A percentile compares a stretch with the other conserved stretches of the same genome.
Conservation (phyloP, 1,140 invertebrate genomes). For the Drosophila lacteicornis region DNA sequence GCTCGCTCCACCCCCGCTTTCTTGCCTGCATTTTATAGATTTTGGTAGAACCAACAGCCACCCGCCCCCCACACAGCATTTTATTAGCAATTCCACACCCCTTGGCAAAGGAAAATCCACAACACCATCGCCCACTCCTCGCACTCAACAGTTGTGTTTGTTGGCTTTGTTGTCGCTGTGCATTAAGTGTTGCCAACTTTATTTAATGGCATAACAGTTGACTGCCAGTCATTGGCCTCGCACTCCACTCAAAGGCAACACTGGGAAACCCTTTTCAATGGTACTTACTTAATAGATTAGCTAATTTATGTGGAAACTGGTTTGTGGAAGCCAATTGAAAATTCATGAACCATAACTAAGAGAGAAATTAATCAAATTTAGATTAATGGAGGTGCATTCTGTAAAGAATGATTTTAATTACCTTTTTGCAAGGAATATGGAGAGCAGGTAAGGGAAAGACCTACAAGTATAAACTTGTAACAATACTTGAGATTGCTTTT, state of each 20-base stretch:
- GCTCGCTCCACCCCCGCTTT: slow-evolving; percentile 1
- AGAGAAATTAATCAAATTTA: slow-evolving; percentile 9
- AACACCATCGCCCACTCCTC: slow-evolving; percentile 5
- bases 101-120: slow-evolving; percentile 2
- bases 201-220: slow-evolving; percentile 84
- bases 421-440: too few relatives aligned
- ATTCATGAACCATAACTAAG: slow-evolving; percentile 18
- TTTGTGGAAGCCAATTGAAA: slow-evolving; percentile 9
- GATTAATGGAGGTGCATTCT: not conserved
- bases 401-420: too few relatives aligned
- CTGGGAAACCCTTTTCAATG: slow-evolving; percentile 32
- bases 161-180: slow-evolving; percentile 81
- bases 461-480: too few relatives aligned
- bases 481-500: too few relatives aligned
- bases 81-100: slow-evolving; percentile 54
- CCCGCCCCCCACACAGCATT: not conserved
- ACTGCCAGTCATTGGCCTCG: slow-evolving; percentile 61
- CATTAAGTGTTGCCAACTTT: slow-evolving; percentile 85
- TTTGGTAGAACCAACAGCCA: slow-evolving; percentile 21
- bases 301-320: slow-evolving; percentile 12
- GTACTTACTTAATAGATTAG: slow-evolving; percentile 33
- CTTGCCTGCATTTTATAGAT: slow-evolving; percentile 60
- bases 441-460: too few relatives aligned
- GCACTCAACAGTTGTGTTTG: slow-evolving; percentile 57
- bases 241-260: slow-evolving; percentile 20